Percentiles rank a stretch among this genome's conserved stretches.
Conservation (phyloP, 2,113 vertebrate genomes). For the Protomyctophum bolini region DNA sequence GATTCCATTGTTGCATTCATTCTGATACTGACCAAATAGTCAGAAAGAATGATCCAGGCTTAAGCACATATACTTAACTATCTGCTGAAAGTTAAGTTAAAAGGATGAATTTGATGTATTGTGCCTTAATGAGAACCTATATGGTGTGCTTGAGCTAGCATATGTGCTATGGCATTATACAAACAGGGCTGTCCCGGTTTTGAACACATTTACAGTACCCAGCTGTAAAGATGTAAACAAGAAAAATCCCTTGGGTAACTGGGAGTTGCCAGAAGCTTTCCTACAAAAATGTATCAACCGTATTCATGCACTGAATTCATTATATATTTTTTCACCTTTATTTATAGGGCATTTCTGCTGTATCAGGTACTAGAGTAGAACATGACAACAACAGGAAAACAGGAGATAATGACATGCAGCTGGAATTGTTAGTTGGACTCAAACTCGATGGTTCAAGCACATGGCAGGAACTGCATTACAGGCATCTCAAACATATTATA, state of each 20-base stretch:
- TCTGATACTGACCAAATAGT: constrained; percentile 2
- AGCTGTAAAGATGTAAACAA: constrained; percentile 18
- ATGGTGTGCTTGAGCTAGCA: constrained; percentile 24
- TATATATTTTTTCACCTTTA: constrained; percentile 40
- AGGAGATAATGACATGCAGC: background rate
- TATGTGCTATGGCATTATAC: constrained; percentile 40
- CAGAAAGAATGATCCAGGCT: too few relatives aligned
- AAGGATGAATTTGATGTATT: background rate
- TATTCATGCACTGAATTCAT: constrained; percentile 15
- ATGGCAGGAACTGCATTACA: constrained; percentile 16
- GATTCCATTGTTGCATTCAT: constrained; percentile 3
- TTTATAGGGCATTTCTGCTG: constrained; percentile 43
- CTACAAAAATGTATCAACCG: constrained; percentile 55
- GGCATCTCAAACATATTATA: constrained; percentile 6
- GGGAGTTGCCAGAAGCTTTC: constrained; percentile 51
- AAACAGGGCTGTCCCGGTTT: constrained; percentile 74
- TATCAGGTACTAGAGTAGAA: background rate
- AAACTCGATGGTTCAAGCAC: constrained; percentile 19
- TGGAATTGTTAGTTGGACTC: constrained; percentile 12
- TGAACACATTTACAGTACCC: constrained; percentile 64
- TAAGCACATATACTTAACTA: too few relatives aligned
- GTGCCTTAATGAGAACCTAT: too few relatives aligned
- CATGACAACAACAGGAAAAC: background rate
- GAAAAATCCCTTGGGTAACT: constrained; percentile 66
- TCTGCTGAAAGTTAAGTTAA: background rate